A percentile compares a stretch with the other conserved stretches of the same genome.
These are phyloP conservation scores for Ochropacha duplaris DNA, from an alignment of 2,888 invertebrate genomes.

Conservation along the genomic window DNA sequence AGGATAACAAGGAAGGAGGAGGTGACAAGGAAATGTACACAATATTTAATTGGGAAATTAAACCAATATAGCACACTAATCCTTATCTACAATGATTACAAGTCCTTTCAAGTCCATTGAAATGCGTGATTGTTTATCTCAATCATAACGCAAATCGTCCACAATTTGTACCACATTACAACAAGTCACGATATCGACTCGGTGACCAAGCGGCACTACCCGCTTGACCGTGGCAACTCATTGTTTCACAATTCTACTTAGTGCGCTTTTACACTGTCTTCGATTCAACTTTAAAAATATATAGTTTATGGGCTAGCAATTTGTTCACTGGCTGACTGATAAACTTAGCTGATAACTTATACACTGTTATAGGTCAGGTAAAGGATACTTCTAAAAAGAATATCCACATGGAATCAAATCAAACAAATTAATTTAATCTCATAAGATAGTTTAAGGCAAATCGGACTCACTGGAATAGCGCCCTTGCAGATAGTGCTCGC, in stretches of 20 bases:
- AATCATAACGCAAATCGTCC: conserved; percentile 23
- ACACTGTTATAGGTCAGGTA: too few species aligned
- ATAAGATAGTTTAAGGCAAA: too few species aligned
- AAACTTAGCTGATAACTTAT: too few species aligned
- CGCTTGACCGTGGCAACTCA: conserved; percentile 12
- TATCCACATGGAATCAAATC: too few species aligned
- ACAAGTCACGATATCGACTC: conserved; percentile 41
- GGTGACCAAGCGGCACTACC: conserved; percentile 16
- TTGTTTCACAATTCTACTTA: conserved; percentile 17
- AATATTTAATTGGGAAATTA: too few species aligned
- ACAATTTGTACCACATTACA: conserved; percentile 43
- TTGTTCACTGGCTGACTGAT: too few species aligned
- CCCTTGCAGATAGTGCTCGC: conserved; percentile 21
- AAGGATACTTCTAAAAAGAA: too few species aligned
- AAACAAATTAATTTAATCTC: too few species aligned
- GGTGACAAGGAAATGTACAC: background rate
- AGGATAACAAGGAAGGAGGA: background rate
- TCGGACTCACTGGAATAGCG: background rate
- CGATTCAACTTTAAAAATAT: background rate
- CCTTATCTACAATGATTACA: conserved; percentile 15
- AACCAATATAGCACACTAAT: conserved; percentile 7
- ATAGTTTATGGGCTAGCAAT: too few species aligned
- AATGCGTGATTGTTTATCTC: conserved; percentile 7
- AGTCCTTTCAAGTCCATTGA: conserved; percentile 4
- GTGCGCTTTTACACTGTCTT: conserved; percentile 16